Conservation (phyloP, 2,797 vertebrate species). For the Hydrolagus colliei region DNA sequence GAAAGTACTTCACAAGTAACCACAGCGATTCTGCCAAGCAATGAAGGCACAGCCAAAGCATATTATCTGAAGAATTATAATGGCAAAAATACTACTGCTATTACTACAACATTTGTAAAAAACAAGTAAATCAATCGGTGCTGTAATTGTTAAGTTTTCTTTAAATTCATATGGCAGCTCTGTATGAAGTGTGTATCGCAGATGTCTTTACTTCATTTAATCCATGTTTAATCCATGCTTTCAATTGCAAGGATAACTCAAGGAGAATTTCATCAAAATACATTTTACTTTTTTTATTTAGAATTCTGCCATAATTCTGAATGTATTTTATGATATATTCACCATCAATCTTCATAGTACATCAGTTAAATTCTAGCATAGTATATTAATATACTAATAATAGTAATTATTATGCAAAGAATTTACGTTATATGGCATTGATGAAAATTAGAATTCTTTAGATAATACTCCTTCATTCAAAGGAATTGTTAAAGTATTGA, state of each 20-base stretch:
- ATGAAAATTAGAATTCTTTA: no score
- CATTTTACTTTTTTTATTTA: no score
- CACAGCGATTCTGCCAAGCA: constrained; percentile 40
- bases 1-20: constrained; percentile 35
- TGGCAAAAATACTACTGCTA: not conserved
- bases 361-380: no score
- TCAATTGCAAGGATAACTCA: not conserved
- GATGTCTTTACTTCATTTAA: not conserved
- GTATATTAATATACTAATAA: no score
- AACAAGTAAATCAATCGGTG: not conserved
- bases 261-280: not conserved
- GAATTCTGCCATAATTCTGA: no score
- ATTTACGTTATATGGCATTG: no score
- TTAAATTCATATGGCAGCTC: not conserved
- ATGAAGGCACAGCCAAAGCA: not conserved
- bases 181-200: not conserved
- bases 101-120: no score
- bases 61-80: not conserved
- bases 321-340: no score
- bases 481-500: no score
- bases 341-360: no score
- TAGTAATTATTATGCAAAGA: no score
- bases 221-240: not conserved
- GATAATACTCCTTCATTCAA: no score
- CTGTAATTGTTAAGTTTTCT: not conserved